Percentiles rank a stretch among this genome's conserved stretches.
phyloP scores from a whole-genome alignment of 2,797 vertebrate species.

The Setipinna tenuifilis region DNA sequence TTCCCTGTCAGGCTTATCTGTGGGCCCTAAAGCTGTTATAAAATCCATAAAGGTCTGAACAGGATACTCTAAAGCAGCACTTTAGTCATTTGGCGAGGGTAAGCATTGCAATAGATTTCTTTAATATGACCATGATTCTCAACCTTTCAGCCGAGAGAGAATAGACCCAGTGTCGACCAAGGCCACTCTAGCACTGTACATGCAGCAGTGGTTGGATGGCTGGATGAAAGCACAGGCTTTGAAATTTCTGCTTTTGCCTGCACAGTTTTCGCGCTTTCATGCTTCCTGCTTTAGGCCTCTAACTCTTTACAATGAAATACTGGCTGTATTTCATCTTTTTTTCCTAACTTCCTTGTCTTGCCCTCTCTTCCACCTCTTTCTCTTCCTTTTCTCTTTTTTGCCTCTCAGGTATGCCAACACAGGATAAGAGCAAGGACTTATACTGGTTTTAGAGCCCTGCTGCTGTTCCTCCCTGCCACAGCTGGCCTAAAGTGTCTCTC shows the following conservation, averaged over 20 bases:
- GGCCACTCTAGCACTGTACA: neutral
- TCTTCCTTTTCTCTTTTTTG: constrained; percentile 70
- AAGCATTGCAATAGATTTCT: neutral
- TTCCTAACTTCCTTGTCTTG: constrained; percentile 55
- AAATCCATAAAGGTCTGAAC: neutral
- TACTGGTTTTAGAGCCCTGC: constrained; percentile 93
- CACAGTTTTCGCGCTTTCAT: constrained; percentile 31
- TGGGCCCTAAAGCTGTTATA: neutral
- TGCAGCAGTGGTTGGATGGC: neutral
- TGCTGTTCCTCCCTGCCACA: constrained; percentile 65
- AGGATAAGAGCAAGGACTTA: constrained; percentile 97
- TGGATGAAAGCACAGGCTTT: neutral
- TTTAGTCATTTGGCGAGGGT: neutral
- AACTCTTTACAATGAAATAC: constrained; percentile 27
- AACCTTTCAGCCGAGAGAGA: neutral
- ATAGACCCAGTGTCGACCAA: neutral
- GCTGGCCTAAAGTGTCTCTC: constrained; percentile 70
- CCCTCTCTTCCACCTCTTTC: constrained; percentile 42
- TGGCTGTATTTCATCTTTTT: constrained; percentile 44
- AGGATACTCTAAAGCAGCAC: neutral
- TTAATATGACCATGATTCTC: neutral
- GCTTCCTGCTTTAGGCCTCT: constrained; percentile 50
- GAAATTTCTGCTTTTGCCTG: constrained; percentile 29
- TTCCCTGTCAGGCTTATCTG: neutral
- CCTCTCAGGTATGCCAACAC: constrained; percentile 92